Base-by-base conservation (phyloP, 2,797 vertebrate species). In the Pipistrellus pipistrellus region DNA sequence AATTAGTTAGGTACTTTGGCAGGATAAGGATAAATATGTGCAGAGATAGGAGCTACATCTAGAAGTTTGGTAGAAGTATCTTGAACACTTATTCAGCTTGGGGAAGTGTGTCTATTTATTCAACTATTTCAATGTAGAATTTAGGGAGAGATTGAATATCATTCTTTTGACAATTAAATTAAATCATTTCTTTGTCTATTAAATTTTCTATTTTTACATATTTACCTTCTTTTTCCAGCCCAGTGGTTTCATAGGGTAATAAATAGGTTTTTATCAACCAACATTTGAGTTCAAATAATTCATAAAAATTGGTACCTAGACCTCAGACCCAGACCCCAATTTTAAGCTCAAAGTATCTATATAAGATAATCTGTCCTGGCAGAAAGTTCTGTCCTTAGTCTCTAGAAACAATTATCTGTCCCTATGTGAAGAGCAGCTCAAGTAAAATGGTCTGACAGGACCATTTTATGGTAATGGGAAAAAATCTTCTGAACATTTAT, bases 201-300 rank as follows among this genome's bases (percentile, higher is more conserved):
- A 90, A n/a, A 7, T 62, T 90, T 90, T 90, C 25, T 55, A 59
- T 38, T 66, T 77, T n/a, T 83, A 46, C 21, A 72, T 57, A 72
- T 30, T 87, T 84, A 84, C 38, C 72, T 85, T 85, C 23, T 1
- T 11, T 53, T 57, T 93, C 85, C 20, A 88, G 62, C 27, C 11
- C n/a, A 87, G 48, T 57, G 41, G n/a, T 66, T 73, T 85, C 55
- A 71, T 32, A 53, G 59, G 55, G 48, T 82, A 82, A 91, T 82
- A 90, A 69, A 69, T 18, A 68, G 13, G 48, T 53, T 93, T 88
- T 53, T 68, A 48, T 41, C 59, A 88, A 51, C 11, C 1, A 30
- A 59, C 17, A 4, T 20, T 93, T 89, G 77, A 90, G 57, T 62
- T 93, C 27, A 88, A 72, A 85, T 30, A 59, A 88, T 23, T 84